Percentiles rank a stretch among this genome's conserved stretches.
These are phyloP conservation scores for Rattus norvegicus DNA, from an alignment of 2,113 vertebrate genomes.

Conservation along the genomic window GRCr8 NC_086027.1:73116501-73117000, in stretches of 20 bases:
- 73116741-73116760: conserved; percentile 49
- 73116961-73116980: conserved; percentile 55
- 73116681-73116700: conserved; percentile 18
- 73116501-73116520: not conserved
- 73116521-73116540: conserved; percentile 63
- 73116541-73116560: conserved; percentile 70
- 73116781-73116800: conserved; percentile 79
- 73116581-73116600: not conserved
- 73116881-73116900: conserved; percentile 77
- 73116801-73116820: conserved; percentile 68
- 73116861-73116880: conserved; percentile 76
- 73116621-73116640: not conserved
- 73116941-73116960: conserved; percentile 68
- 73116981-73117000: conserved; percentile 70
- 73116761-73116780: conserved; percentile 72
- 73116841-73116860: conserved; percentile 76
- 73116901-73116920: conserved; percentile 69
- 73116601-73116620: not conserved
- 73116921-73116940: conserved; percentile 74
- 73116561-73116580: conserved; percentile 50
- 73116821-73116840: conserved; percentile 61
- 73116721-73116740: conserved; percentile 49
- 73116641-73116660: not conserved
- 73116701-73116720: conserved; percentile 39
- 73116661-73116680: not conserved